Conservation (phyloP, 1,140 invertebrate genomes). For the Drosophila obscura region DNA sequence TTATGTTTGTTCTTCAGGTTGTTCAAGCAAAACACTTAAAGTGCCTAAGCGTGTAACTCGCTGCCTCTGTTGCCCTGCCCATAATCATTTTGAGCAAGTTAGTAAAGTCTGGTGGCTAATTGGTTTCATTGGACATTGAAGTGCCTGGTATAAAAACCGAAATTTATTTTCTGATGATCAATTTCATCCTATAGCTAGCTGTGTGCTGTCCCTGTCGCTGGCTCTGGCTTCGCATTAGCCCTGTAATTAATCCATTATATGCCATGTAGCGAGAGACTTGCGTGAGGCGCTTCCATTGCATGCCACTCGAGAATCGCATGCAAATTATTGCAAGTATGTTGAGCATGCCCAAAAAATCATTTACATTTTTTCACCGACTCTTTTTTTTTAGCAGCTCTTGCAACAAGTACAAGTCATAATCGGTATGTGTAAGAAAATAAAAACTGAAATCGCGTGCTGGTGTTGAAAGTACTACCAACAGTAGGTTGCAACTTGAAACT, state of each 20-base stretch:
- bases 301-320: constrained; percentile 61
- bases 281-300: constrained; percentile 62
- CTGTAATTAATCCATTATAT: constrained; percentile 75
- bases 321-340: constrained; percentile 75
- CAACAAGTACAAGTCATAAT: constrained; percentile 69
- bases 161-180: not conserved
- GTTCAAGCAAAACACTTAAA: constrained; percentile 6
- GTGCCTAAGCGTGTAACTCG: constrained; percentile 6
- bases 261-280: constrained; percentile 17
- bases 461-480: constrained; percentile 3
- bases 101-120: constrained; percentile 4
- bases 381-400: constrained; percentile 14
- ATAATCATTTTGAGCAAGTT: not conserved
- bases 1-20: constrained; percentile 15
- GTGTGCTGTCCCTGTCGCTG: not conserved
- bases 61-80: not conserved
- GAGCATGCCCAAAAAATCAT: constrained; percentile 68
- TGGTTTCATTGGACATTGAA: not conserved
- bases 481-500: constrained; percentile 47
- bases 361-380: constrained; percentile 47
- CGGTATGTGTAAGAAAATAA: constrained; percentile 31
- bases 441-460: constrained; percentile 55
- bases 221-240: constrained; percentile 29
- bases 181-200: no score
- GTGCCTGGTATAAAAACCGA: no score